Evolutionary conservation across 2,797 vertebrate species (phyloP), one percentile per base, ranked within the genome.

Genomic region (Mus caroli): DNA sequence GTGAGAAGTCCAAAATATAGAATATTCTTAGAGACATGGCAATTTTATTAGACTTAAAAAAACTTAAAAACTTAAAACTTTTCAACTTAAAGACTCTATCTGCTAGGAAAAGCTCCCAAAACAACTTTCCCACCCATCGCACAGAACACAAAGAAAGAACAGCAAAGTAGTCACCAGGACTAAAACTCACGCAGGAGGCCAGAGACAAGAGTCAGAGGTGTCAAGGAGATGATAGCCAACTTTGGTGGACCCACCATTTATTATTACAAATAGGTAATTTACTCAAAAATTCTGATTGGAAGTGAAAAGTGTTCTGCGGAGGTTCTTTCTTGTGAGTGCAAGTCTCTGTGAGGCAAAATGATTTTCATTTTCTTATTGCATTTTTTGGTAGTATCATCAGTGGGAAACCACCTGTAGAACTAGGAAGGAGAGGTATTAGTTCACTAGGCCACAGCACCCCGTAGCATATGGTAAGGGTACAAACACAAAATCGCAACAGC

Each of bases 31-130:
- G 37, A 82, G 24, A 82, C 4, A 40, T 13, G 34, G 2, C 24
- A 62, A 84, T 76, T 95, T 96, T 94, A 77, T 40, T 82, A 88
- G 54, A 92, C n/a, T n/a, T n/a, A n/a, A n/a, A n/a, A n/a, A n/a
- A n/a, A n/a, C n/a, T n/a, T n/a, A n/a, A n/a, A n/a, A n/a, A n/a
- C n/a, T n/a, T n/a, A n/a, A n/a, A n/a, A n/a, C n/a, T 76, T 93
- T 34, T 91, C 94, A n/a, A 82, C 80, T 58, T 96, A 92, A 79
- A 92, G 93, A 77, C 77, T 58, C 20, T 28, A 43, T 84, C n/a
- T 62, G 37, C 9, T 56, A 62, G 79, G 19, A 62, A 46, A 88
- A 43, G 46, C 19, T 97, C 60, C 73, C 77, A 56, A 79, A 37
- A 26, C 14, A 58, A 13, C 17, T 73, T 37, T 96, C 64, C 14